A percentile compares a stretch with the other conserved stretches of the same genome.
These are phyloP conservation scores for Tragelaphus strepsiceros DNA, from an alignment of 2,113 vertebrate genomes.

Conservation along the genomic window DNA sequence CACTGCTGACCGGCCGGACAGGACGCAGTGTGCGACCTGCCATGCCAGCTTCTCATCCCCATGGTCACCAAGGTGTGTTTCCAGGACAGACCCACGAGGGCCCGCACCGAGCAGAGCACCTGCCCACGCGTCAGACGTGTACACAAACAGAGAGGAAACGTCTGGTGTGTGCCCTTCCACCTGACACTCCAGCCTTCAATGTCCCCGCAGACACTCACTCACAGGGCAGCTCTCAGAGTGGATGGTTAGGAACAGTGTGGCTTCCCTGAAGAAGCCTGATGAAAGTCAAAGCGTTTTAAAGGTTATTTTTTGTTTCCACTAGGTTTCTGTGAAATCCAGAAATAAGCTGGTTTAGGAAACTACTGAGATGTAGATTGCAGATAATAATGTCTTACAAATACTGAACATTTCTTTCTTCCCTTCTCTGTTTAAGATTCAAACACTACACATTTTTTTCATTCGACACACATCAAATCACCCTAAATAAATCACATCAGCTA, in stretches of 20 bases:
- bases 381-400: not conserved
- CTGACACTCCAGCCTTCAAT: not conserved
- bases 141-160: not conserved
- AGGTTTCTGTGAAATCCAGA: not conserved
- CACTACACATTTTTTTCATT: not conserved
- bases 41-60: not conserved
- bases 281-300: not conserved
- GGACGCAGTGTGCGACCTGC: not conserved
- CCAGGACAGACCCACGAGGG: not conserved
- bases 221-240: not conserved
- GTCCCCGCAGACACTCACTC: too few relatives aligned
- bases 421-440: not conserved
- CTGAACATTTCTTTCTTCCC: not conserved
- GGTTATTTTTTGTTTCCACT: not conserved
- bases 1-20: not conserved
- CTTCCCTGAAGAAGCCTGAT: not conserved
- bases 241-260: not conserved
- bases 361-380: not conserved
- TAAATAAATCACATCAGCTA: not conserved
- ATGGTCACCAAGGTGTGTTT: rapidly evolving
- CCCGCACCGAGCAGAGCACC: rapidly evolving
- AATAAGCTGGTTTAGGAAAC: too few relatives aligned
- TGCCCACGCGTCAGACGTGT: rapidly evolving
- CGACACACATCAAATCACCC: not conserved
- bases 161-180: too few relatives aligned